phyloP scores from a whole-genome alignment of 2,113 vertebrate genomes.

The Corvus moneduloides region DNA sequence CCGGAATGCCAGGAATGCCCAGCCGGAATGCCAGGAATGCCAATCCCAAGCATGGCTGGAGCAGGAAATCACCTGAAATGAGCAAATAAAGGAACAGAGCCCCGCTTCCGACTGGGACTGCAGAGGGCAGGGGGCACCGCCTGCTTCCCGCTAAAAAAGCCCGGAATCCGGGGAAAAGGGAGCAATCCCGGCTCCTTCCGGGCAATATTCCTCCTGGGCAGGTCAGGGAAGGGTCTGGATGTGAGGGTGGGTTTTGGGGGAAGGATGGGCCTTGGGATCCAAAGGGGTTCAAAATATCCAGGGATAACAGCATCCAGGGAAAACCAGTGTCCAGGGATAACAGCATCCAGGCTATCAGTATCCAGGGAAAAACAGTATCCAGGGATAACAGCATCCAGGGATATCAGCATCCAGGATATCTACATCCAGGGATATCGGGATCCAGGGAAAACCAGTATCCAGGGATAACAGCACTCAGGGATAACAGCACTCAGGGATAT shows the following conservation, averaged over 20 bases:
- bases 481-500: no score
- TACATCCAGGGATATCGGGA: no score
- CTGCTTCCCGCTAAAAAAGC: not conserved
- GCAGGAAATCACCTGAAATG: conserved; percentile 63
- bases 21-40: conserved; percentile 17
- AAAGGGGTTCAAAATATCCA: not conserved
- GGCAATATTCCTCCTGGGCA: not conserved
- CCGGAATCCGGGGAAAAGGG: not conserved
- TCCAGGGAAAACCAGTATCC: not conserved
- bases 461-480: no score
- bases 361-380: no score
- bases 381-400: no score
- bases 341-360: no score
- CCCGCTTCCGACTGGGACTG: not conserved
- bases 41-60: conserved; percentile 18
- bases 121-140: not conserved
- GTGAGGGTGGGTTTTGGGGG: accelerated
- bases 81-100: conserved; percentile 34
- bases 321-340: no score
- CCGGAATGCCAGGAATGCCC: conserved; percentile 17
- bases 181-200: not conserved
- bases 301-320: not conserved
- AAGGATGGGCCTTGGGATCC: not conserved
- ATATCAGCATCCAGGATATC: no score
- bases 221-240: not conserved